Base-by-base conservation (phyloP, 2,888 invertebrate species). In the Leptinotarsa tumamoca region DNA sequence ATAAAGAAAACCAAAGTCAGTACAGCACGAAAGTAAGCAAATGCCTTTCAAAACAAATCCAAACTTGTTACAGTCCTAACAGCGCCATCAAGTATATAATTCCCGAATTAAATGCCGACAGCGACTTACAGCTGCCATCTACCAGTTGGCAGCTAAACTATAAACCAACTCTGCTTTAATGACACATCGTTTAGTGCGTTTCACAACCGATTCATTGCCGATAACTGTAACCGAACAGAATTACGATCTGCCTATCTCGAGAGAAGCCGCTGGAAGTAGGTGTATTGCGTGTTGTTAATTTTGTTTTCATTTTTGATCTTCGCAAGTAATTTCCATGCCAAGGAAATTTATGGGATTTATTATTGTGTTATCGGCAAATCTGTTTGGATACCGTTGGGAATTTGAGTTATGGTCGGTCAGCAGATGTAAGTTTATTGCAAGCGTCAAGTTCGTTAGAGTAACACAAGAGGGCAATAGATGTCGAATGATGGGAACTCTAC, bases 111-210 rank as follows among this genome's bases (percentile, higher is more conserved):
- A 75, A 21, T 67, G 73, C 27, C 71, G 21, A 50, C 21, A 56
- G 21, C 70, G 33, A 27, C 66, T 73, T 51, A 43, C 74, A 33
- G 67, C 71, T 84, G 87, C 88, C 88, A 87, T 83, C 88, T 88
- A 87, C 83, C 83, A 83, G 85, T 84, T 84, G 85, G 84, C 83
- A 81, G 86, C 85, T 82, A 81, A 85, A 88, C 87, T 87, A 83
- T 83, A 82, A 81, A 80, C 79, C 80, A 80, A 81, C 81, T 79
- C 81, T 82, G 75, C 78, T 77, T 75, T 81, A 82, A 82, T 79
- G 81, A 79, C 68, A 10, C 63, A 63, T 73, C 79, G 77, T 79
- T 79, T 83, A 82, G 84, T 78, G 76, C 63, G 81, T 76, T 70
- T 80, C 82, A 80, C 80, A 84, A 83, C 83, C 84, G 77, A 79